These are phyloP conservation scores for Caprella mutica DNA, from an alignment of 2,888 invertebrate genomes.

Conservation along the genomic window DNA sequence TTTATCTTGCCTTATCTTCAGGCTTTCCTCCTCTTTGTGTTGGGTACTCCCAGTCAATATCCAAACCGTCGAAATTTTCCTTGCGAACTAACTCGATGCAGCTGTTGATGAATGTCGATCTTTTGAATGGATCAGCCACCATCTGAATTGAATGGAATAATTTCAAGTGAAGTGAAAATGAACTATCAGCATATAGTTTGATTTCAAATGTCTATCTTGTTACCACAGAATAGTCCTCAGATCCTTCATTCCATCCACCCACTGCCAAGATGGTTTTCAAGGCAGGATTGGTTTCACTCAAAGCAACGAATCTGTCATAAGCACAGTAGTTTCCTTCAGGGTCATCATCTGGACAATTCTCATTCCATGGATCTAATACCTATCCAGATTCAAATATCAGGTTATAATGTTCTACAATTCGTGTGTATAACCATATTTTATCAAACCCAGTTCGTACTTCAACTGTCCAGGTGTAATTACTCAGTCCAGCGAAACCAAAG, in stretches of 20 bases:
- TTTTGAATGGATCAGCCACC: slow-evolving; percentile 18
- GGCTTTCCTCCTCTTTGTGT: slow-evolving; percentile 36
- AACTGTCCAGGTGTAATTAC: slow-evolving; percentile 42
- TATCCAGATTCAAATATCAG: no score
- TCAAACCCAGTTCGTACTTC: slow-evolving; percentile 17
- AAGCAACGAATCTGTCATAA: slow-evolving; percentile 38
- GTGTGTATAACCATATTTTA: no score
- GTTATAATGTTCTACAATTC: no score
- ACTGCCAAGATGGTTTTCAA: slow-evolving; percentile 40
- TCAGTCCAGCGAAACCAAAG: slow-evolving; percentile 62
- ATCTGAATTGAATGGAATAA: slow-evolving; percentile 15
- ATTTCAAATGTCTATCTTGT: not conserved
- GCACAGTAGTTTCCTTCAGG: slow-evolving; percentile 39
- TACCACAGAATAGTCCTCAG: slow-evolving; percentile 45
- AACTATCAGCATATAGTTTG: not conserved
- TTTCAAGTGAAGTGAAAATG: not conserved
- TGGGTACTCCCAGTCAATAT: slow-evolving; percentile 39
- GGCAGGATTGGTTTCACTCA: slow-evolving; percentile 38
- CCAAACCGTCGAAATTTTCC: slow-evolving; percentile 38
- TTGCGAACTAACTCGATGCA: slow-evolving; percentile 36
- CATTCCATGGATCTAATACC: slow-evolving; percentile 26
- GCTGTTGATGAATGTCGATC: slow-evolving; percentile 36
- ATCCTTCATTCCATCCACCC: slow-evolving; percentile 35
- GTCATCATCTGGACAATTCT: slow-evolving; percentile 14
- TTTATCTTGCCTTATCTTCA: slow-evolving; percentile 21